These are phyloP conservation scores for Sphecodes monilicornis DNA, from an alignment of 2,888 invertebrate genomes.

Conservation along the genomic window DNA sequence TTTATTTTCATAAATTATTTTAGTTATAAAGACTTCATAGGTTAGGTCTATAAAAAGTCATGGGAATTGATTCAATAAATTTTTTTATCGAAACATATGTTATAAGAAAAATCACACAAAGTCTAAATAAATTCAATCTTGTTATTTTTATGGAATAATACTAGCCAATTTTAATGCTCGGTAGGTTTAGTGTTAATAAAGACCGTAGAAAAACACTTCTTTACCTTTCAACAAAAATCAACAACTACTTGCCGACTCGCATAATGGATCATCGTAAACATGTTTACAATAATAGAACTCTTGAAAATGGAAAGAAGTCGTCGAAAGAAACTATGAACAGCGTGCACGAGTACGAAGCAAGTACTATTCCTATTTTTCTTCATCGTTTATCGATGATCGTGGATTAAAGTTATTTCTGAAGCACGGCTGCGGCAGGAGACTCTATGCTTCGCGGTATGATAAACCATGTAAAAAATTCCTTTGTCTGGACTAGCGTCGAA, in stretches of 20 bases:
- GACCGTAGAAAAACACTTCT: background rate
- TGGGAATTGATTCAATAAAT: no score
- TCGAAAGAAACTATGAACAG: background rate
- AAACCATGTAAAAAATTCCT: slow-evolving; percentile 19
- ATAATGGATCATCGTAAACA: slow-evolving; percentile 23
- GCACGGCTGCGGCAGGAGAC: background rate
- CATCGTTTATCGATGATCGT: slow-evolving; percentile 19
- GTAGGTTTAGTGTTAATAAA: no score
- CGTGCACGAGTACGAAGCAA: no score
- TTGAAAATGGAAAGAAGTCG: background rate
- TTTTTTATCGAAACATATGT: no score
- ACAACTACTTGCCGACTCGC: background rate
- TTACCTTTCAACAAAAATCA: background rate
- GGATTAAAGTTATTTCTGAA: slow-evolving; percentile 23
- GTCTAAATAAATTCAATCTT: no score
- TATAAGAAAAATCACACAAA: no score
- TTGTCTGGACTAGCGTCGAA: slow-evolving; percentile 26
- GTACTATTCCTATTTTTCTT: background rate
- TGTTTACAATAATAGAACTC: slow-evolving; percentile 32
- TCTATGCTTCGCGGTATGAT: background rate
- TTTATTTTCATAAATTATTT: no score
- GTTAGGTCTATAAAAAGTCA: no score
- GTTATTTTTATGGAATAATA: no score
- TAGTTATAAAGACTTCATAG: no score
- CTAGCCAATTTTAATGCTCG: no score